A percentile compares a stretch with the other conserved stretches of the same genome.
Conservation (phyloP, 1,140 invertebrate species). For the Adelges cooleyi region DNA sequence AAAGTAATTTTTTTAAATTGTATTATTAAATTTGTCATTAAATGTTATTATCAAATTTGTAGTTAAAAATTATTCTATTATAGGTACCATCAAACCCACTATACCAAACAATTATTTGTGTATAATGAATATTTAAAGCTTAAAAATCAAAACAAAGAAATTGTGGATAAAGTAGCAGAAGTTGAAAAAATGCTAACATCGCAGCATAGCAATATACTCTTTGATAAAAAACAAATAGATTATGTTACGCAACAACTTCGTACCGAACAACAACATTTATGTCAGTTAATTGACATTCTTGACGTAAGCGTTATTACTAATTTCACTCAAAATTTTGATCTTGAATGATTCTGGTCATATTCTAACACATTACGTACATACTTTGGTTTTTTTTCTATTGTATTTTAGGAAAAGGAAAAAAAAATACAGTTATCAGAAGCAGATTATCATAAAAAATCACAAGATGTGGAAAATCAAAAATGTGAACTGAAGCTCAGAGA, state of each 20-base stretch:
- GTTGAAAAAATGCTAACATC: background rate
- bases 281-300: no score
- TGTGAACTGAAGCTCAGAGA: background rate
- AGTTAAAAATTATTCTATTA: background rate
- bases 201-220: no score
- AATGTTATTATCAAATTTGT: background rate
- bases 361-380: no score
- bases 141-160: background rate
- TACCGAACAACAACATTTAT: no score
- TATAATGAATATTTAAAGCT: constrained; percentile 1
- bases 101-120: background rate
- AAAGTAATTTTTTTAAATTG: background rate
- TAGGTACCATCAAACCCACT: background rate
- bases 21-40: background rate
- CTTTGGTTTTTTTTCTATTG: background rate
- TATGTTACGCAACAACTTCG: no score
- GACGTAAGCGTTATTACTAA: no score
- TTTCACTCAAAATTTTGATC: no score
- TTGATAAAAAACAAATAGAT: no score
- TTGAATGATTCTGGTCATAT: no score
- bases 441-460: background rate
- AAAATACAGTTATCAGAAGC: background rate
- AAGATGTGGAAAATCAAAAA: constrained; percentile 2
- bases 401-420: constrained; percentile 6
- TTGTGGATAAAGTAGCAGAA: background rate